Percentiles rank a stretch among this genome's conserved stretches.
Conservation (phyloP, 2,888 invertebrate species). For the Chorisops tibialis region DNA sequence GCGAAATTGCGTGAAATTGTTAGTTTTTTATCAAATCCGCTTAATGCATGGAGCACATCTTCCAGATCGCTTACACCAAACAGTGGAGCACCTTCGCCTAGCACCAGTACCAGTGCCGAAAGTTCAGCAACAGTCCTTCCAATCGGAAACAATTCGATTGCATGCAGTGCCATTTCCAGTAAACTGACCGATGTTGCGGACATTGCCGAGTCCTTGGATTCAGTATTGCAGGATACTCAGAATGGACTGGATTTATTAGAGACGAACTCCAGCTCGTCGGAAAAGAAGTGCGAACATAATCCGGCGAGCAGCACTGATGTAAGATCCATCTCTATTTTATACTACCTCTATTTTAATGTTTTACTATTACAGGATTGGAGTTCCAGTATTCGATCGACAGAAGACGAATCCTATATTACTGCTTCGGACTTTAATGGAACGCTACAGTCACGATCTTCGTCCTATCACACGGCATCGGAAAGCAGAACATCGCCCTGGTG, state of each 20-base stretch:
- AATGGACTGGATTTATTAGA: conserved; percentile 38
- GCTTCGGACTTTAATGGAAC: conserved; percentile 65
- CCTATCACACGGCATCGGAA: conserved; percentile 67
- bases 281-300: conserved; percentile 43
- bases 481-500: conserved; percentile 61
- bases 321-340: conserved; percentile 19
- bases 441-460: conserved; percentile 64
- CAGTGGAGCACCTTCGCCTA: not conserved
- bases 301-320: conserved; percentile 36
- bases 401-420: conserved; percentile 65
- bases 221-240: conserved; percentile 56
- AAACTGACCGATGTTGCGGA: conserved; percentile 63
- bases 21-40: conserved; percentile 25
- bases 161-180: conserved; percentile 65
- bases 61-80: not conserved
- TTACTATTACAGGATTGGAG: conserved; percentile 48
- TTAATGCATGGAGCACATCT: conserved; percentile 11
- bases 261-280: conserved; percentile 36
- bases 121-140: conserved; percentile 40
- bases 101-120: not conserved
- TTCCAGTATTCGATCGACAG: conserved; percentile 50
- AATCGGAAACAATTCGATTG: conserved; percentile 57
- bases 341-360: not conserved
- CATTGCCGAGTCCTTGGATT: conserved; percentile 65
- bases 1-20: conserved; percentile 28